Evolutionary conservation across 2,888 invertebrate genomes (phyloP).

Genomic region (Globia sparganii): DNA sequence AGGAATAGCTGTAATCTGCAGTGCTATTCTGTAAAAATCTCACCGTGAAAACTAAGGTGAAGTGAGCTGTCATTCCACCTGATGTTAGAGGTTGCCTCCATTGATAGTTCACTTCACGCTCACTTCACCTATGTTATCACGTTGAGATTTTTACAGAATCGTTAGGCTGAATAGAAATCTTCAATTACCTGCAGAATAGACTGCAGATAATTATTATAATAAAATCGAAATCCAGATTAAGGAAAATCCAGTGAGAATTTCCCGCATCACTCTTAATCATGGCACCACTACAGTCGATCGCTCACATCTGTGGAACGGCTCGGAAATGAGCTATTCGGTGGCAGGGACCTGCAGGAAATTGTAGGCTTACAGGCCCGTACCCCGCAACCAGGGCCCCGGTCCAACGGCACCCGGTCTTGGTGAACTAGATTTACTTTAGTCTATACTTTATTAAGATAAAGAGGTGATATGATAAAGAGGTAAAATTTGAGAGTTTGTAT

Average conservation of each 20-base stretch:
- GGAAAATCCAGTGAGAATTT: slow-evolving; percentile 15
- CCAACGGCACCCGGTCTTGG: slow-evolving; percentile 25
- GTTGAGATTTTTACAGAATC: no score
- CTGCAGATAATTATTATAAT: no score
- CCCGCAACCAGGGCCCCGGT: slow-evolving; percentile 45
- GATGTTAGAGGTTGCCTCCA: no score
- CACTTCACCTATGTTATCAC: no score
- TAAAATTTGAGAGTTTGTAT: background rate
- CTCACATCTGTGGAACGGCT: slow-evolving; percentile 65
- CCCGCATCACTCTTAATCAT: slow-evolving; percentile 23
- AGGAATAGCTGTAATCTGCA: background rate
- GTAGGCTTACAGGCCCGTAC: slow-evolving; percentile 65
- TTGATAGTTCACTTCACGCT: no score
- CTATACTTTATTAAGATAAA: background rate
- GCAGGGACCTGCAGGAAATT: slow-evolving; percentile 70
- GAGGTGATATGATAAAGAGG: background rate
- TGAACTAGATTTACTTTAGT: slow-evolving; percentile 35
- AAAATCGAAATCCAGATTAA: background rate
- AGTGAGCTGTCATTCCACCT: no score
- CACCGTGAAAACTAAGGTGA: no score
- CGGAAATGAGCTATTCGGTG: slow-evolving; percentile 75
- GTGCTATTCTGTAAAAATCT: no score
- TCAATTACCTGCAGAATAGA: background rate
- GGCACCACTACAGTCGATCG: slow-evolving; percentile 56
- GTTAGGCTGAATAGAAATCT: no score